phyloP scores from a whole-genome alignment of 2,797 vertebrate genomes.

The Danio tinwini region DNA sequence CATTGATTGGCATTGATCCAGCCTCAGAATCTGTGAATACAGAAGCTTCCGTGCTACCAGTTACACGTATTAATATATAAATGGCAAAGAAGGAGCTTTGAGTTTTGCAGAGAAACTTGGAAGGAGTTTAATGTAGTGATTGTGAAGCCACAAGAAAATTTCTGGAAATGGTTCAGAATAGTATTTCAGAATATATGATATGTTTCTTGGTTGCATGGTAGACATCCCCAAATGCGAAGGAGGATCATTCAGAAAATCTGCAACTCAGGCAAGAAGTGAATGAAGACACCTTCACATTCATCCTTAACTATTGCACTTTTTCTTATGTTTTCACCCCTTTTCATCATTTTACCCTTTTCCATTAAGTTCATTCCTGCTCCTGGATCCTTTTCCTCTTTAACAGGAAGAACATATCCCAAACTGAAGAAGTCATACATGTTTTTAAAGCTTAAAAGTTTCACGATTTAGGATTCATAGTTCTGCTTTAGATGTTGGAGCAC shows the following conservation, averaged over 20 bases:
- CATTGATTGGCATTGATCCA: not conserved
- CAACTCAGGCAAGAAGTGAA: constrained; percentile 8
- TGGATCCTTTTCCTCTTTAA: not conserved
- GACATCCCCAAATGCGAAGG: not conserved
- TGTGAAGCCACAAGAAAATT: not conserved
- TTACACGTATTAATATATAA: not conserved
- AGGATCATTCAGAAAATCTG: not conserved
- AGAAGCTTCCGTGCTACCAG: not conserved
- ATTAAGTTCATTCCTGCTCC: not conserved
- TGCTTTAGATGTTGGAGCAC: constrained; percentile 20
- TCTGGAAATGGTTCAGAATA: not conserved
- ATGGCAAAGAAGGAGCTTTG: not conserved
- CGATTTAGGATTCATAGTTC: not conserved
- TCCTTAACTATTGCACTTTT: not conserved
- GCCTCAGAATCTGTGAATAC: not conserved
- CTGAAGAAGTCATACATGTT: not conserved
- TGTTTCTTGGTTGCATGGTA: not conserved
- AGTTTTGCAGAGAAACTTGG: not conserved
- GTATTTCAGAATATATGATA: not conserved
- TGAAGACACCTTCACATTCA: constrained; percentile 1
- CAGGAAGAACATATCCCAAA: not conserved
- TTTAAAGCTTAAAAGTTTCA: not conserved
- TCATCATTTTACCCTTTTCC: not conserved
- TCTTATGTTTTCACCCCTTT: not conserved
- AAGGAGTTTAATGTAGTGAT: not conserved